Percentiles rank a stretch among this genome's conserved stretches.
Conservation (phyloP, 2,113 vertebrate genomes). For the Aptenodytes forsteri region DNA sequence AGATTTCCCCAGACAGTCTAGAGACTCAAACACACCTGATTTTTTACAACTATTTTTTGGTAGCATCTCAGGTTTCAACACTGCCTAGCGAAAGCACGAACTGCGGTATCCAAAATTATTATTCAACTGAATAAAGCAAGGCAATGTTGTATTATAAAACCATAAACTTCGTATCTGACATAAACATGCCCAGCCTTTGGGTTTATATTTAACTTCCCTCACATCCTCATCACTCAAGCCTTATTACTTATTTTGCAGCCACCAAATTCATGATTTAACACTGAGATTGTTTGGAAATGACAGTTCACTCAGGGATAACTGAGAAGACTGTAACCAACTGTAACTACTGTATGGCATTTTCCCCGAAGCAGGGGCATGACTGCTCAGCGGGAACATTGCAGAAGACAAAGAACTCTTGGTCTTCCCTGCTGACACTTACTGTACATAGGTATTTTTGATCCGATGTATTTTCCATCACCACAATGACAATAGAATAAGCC, state of each 20-base stretch:
- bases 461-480: background rate
- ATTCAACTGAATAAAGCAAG: background rate
- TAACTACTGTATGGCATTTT: background rate
- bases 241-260: background rate
- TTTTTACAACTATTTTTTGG: background rate
- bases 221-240: background rate
- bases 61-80: background rate
- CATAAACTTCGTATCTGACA: background rate
- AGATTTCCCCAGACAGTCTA: background rate
- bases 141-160: background rate
- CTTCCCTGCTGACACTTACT: background rate
- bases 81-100: background rate
- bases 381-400: background rate
- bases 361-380: background rate
- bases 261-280: background rate
- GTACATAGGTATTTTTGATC: fast-evolving
- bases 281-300: background rate
- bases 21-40: background rate
- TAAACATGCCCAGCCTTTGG: background rate
- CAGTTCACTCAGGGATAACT: background rate
- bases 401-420: background rate
- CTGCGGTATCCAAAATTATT: background rate
- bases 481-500: background rate
- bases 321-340: background rate
- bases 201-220: background rate